phyloP scores from a whole-genome alignment of 1,140 invertebrate species.

The Sitobion miscanthi region DNA sequence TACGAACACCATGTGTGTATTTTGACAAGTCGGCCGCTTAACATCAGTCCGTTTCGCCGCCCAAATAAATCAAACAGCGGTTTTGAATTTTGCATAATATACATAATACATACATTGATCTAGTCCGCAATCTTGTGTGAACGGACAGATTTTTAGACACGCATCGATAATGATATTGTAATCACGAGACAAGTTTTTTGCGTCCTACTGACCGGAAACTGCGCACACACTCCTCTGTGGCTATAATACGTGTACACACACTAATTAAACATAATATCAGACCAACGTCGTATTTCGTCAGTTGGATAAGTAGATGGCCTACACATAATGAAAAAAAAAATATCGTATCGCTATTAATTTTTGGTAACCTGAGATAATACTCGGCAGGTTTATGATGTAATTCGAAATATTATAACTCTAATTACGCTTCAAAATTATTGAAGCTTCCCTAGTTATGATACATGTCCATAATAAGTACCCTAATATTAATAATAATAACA shows the following conservation, averaged over 20 bases:
- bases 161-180: conserved; percentile 10
- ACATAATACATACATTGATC: not conserved
- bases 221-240: not conserved
- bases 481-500: not conserved
- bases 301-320: no score
- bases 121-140: not conserved
- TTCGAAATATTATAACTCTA: not conserved
- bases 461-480: not conserved
- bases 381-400: not conserved
- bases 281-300: not conserved
- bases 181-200: conserved; percentile 36
- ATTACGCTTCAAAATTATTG: not conserved
- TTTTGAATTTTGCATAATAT: not conserved
- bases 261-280: not conserved
- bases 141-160: not conserved
- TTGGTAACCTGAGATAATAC: not conserved
- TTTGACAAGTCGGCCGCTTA: conserved; percentile 28
- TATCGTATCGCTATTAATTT: not conserved
- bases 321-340: not conserved
- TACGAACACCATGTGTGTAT: not conserved
- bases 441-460: not conserved
- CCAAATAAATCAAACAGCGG: conserved; percentile 15
- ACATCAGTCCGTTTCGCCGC: not conserved
- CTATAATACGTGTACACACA: not conserved
- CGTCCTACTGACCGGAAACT: conserved; percentile 45